Conservation (phyloP, 1,140 invertebrate species). For the Semibalanus balanoides region DNA sequence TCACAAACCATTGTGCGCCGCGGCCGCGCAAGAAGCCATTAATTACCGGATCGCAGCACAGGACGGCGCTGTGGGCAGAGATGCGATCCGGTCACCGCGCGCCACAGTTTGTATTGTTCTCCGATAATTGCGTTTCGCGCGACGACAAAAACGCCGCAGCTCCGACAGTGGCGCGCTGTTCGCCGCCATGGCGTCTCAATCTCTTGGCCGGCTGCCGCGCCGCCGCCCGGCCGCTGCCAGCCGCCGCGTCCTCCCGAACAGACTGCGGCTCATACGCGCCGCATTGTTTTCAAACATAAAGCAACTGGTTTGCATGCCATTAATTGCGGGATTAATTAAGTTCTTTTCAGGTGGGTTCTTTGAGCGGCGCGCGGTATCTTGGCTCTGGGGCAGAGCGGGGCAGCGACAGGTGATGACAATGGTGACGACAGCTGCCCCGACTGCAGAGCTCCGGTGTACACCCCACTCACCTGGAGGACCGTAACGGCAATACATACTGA, state of each 20-base stretch:
- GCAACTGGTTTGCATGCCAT: background rate
- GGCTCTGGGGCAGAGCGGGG: no score
- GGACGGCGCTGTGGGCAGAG: background rate
- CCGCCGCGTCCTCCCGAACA: no score
- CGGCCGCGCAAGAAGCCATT: background rate
- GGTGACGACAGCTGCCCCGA: no score
- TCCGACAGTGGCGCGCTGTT: background rate
- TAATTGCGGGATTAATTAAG: background rate
- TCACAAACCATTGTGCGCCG: background rate
- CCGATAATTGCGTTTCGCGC: background rate
- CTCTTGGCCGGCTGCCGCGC: background rate
- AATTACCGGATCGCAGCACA: background rate
- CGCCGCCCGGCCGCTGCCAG: no score
- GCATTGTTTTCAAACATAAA: background rate
- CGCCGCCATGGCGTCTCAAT: background rate
- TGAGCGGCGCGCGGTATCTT: no score
- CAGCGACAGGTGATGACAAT: no score
- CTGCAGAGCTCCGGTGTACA: no score
- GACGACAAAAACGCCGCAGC: background rate
- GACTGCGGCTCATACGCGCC: background rate
- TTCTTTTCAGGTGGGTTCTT: background rate
- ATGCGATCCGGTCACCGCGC: background rate
- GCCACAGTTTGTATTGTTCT: background rate
- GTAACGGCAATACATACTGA: no score
- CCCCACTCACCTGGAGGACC: no score